Percentiles rank a stretch among this genome's conserved stretches.
phyloP scores from a whole-genome alignment of 2,888 invertebrate species.

The Vannuccia rotundouncinata region DNA sequence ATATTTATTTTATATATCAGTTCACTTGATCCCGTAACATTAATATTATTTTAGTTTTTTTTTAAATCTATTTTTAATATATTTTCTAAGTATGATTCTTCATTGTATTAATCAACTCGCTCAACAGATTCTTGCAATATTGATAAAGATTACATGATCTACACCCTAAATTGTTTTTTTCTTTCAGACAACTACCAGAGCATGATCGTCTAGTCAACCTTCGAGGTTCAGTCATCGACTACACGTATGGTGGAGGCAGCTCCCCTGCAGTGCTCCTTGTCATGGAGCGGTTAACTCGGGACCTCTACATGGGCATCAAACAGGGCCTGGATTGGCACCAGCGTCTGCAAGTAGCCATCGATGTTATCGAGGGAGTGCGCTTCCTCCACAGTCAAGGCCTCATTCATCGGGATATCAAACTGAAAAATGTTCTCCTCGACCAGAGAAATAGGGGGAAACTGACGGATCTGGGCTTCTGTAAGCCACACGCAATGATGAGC shows the following conservation, averaged over 20 bases:
- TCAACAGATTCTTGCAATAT: too few relatives aligned
- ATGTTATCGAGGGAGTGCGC: slow-evolving; percentile 77
- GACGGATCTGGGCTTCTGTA: slow-evolving; percentile 81
- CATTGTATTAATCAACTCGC: background rate
- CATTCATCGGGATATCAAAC: slow-evolving; percentile 79
- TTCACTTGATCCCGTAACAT: background rate
- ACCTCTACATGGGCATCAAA: slow-evolving; percentile 71
- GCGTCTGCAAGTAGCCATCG: slow-evolving; percentile 63
- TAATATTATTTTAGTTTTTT: background rate
- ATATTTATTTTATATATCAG: background rate
- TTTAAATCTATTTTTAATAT: background rate
- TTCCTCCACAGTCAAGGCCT: slow-evolving; percentile 80
- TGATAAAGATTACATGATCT: too few relatives aligned
- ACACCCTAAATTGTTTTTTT: too few relatives aligned
- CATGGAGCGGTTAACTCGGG: slow-evolving; percentile 67
- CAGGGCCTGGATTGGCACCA: slow-evolving; percentile 63
- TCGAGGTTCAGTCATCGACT: slow-evolving; percentile 73
- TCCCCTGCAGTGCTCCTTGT: slow-evolving; percentile 71
- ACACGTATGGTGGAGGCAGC: slow-evolving; percentile 65
- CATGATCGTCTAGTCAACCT: slow-evolving; percentile 67
- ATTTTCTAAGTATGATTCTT: background rate
- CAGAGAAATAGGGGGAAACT: slow-evolving; percentile 68
- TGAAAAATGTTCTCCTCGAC: slow-evolving; percentile 80
- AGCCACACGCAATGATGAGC: slow-evolving; percentile 80
- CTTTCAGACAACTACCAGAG: slow-evolving; percentile 73